Evolutionary conservation across 2,797 vertebrate genomes (phyloP).

Genomic region (Pogonophryne albipinna): DNA sequence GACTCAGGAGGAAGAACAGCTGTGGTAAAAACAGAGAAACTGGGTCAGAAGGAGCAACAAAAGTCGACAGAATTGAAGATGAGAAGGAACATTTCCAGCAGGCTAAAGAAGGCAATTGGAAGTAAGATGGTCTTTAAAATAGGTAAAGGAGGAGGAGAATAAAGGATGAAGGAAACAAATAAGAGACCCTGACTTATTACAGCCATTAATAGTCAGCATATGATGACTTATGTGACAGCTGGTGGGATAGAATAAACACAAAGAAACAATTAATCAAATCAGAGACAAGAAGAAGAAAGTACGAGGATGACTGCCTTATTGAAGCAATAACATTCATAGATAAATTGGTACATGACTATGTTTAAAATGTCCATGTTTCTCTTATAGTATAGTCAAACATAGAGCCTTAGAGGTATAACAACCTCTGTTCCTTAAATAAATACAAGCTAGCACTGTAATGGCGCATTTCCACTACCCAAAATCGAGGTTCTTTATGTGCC

Average conservation of each 20-base stretch:
- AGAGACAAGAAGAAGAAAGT: neutral
- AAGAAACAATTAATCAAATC: neutral
- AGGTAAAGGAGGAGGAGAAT: neutral
- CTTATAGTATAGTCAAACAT: neutral
- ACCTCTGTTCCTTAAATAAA: neutral
- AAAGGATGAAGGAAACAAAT: slow-evolving; percentile 17
- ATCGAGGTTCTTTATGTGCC: too few species aligned
- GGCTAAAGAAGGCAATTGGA: neutral
- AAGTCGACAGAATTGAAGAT: neutral
- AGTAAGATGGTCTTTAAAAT: neutral
- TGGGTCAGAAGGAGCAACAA: slow-evolving; percentile 46
- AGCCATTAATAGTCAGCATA: neutral
- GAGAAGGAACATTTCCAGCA: slow-evolving; percentile 19
- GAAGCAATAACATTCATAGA: neutral
- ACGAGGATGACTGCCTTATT: neutral
- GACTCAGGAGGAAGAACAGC: slow-evolving; percentile 37
- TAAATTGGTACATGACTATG: neutral
- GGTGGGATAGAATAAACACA: slow-evolving; percentile 1
- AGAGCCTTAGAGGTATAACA: neutral
- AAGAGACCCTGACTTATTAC: slow-evolving; percentile 8
- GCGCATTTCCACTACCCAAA: too few species aligned
- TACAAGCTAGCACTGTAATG: neutral
- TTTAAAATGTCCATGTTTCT: neutral
- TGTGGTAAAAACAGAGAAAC: slow-evolving; percentile 31
- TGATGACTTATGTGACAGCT: neutral